These are phyloP conservation scores for Branchipolynoe longqiensis DNA, from an alignment of 2,888 invertebrate species.

Conservation along the genomic window DNA sequence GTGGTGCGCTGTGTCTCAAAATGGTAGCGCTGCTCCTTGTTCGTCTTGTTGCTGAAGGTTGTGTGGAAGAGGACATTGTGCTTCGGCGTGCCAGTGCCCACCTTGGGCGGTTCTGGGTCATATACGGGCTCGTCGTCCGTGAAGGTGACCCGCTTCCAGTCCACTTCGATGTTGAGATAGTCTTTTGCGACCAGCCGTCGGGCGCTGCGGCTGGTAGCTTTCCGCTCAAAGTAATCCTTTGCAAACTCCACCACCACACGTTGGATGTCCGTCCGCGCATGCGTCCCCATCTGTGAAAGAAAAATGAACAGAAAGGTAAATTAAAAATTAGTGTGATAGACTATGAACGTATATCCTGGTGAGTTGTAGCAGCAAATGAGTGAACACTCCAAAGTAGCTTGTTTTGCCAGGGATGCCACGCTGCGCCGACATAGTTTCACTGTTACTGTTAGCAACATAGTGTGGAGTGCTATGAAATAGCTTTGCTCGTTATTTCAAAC, in stretches of 20 bases:
- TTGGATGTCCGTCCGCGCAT: slow-evolving; percentile 40
- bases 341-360: no score
- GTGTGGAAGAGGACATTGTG: slow-evolving; percentile 75
- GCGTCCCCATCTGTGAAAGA: slow-evolving; percentile 14
- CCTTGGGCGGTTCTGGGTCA: slow-evolving; percentile 62
- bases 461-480: no score
- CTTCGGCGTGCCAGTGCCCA: slow-evolving; percentile 62
- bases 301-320: no score
- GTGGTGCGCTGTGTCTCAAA: slow-evolving; percentile 80
- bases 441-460: no score
- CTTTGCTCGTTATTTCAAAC: no score
- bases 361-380: no score
- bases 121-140: slow-evolving; percentile 77
- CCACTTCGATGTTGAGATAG: slow-evolving; percentile 78
- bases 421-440: no score
- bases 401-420: no score
- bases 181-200: slow-evolving; percentile 72
- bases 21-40: slow-evolving; percentile 77
- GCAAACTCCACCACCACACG: slow-evolving; percentile 80
- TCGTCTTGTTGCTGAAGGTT: slow-evolving; percentile 79
- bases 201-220: slow-evolving; percentile 77
- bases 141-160: slow-evolving; percentile 81
- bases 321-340: no score
- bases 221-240: slow-evolving; percentile 78
- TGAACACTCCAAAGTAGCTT: no score